Percentiles rank a stretch among this genome's conserved stretches.
phyloP scores from a whole-genome alignment of 1,140 invertebrate genomes.

The Megathymus violae region DNA sequence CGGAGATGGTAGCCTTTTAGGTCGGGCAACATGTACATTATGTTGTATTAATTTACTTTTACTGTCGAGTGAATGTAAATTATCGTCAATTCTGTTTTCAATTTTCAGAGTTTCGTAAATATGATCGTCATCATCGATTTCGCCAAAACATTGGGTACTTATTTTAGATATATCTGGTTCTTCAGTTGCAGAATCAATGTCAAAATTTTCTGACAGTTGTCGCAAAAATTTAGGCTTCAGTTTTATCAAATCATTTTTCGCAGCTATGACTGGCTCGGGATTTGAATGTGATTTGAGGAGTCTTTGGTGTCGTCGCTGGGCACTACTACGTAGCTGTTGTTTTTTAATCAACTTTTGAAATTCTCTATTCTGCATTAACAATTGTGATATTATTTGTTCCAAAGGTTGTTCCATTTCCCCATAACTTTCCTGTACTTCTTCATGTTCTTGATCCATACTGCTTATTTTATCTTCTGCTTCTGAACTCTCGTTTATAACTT shows the following conservation, averaged over 20 bases:
- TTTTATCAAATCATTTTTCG: conserved; percentile 69
- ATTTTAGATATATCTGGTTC: conserved; percentile 41
- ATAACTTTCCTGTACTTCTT: conserved; percentile 67
- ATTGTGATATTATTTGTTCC: conserved; percentile 92
- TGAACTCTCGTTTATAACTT: conserved; percentile 72
- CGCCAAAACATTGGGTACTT: conserved; percentile 36
- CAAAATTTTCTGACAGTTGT: conserved; percentile 77
- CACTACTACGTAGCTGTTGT: conserved; percentile 85
- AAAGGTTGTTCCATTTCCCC: conserved; percentile 84
- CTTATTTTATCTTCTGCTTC: conserved; percentile 61
- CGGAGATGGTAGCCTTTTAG: conserved; percentile 62
- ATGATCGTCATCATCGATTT: conserved; percentile 81
- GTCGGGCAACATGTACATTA: conserved; percentile 46
- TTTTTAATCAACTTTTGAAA: conserved; percentile 91
- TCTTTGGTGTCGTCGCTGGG: conserved; percentile 84
- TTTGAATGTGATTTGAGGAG: conserved; percentile 82
- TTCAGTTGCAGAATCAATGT: conserved; percentile 37
- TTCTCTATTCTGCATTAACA: conserved; percentile 92
- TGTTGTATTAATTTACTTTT: conserved; percentile 72
- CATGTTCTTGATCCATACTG: conserved; percentile 43
- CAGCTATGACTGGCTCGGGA: conserved; percentile 70
- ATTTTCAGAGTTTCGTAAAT: conserved; percentile 80
- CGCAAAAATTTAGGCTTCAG: conserved; percentile 76
- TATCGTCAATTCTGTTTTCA: conserved; percentile 57
- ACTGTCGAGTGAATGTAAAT: conserved; percentile 53